Evolutionary conservation across 2,888 invertebrate genomes (phyloP).

Genomic region (Masnerella sp.): DNA sequence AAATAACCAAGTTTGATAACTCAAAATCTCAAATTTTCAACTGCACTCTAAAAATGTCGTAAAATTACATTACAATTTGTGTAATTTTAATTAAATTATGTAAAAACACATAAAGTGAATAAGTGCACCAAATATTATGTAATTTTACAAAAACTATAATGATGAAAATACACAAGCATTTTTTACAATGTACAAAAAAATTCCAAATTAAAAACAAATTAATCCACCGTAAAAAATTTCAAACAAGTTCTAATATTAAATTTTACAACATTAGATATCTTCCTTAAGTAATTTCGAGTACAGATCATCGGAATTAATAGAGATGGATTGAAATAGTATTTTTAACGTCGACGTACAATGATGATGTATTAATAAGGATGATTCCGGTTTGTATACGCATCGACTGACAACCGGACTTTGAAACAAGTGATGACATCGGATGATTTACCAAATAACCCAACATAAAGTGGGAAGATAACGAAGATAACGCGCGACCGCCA

Average conservation of each 20-base stretch:
- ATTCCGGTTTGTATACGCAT: neutral
- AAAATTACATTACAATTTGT: no score
- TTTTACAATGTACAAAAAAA: no score
- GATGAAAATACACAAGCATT: no score
- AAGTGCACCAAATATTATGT: no score
- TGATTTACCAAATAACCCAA: slow-evolving; percentile 3
- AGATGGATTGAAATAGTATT: slow-evolving; percentile 21
- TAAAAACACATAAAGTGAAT: no score
- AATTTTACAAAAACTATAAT: no score
- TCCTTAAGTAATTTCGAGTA: slow-evolving; percentile 9
- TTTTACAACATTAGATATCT: neutral
- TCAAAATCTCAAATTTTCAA: no score
- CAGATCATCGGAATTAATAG: slow-evolving; percentile 27
- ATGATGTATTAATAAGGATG: slow-evolving; percentile 7
- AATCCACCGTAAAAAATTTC: no score
- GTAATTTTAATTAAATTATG: no score
- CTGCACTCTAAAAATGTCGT: no score
- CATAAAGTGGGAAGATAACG: slow-evolving; percentile 1
- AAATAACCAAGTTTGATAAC: no score
- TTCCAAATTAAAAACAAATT: no score
- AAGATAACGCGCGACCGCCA: slow-evolving; percentile 1
- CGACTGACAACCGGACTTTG: slow-evolving; percentile 9
- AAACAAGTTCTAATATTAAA: neutral
- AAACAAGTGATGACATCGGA: slow-evolving; percentile 1
- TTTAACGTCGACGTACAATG: slow-evolving; percentile 8